Conservation (phyloP, 2,888 invertebrate species). For the Peribatodes rhomboidaria region DNA sequence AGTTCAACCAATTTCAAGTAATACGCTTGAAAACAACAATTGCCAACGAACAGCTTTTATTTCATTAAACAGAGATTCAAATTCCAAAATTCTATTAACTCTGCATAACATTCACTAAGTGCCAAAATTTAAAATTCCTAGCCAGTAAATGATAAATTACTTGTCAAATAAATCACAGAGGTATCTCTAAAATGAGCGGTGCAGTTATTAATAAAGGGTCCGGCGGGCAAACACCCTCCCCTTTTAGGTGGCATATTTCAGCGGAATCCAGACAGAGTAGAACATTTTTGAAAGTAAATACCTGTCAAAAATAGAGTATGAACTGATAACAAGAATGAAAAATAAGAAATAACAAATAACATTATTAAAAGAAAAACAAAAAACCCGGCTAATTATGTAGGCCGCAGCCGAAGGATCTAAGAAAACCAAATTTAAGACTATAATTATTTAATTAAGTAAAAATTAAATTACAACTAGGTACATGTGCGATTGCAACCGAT, state of each 20-base stretch:
- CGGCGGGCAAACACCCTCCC: conserved; percentile 39
- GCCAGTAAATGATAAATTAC: conserved; percentile 9
- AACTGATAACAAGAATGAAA: neutral
- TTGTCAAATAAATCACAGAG: conserved; percentile 32
- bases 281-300: conserved; percentile 48
- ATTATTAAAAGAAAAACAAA: too few relatives aligned
- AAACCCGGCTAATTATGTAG: too few relatives aligned
- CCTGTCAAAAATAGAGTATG: conserved; percentile 45
- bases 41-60: too few relatives aligned
- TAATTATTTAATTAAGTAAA: too few relatives aligned
- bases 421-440: too few relatives aligned
- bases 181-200: conserved; percentile 34
- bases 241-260: conserved; percentile 46
- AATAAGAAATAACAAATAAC: too few relatives aligned
- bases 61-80: too few relatives aligned
- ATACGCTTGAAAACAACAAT: too few relatives aligned
- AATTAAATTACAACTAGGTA: too few relatives aligned
- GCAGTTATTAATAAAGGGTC: conserved; percentile 33
- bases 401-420: too few relatives aligned
- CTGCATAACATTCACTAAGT: conserved; percentile 18
- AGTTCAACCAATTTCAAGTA: too few relatives aligned
- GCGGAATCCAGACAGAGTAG: conserved; percentile 32
- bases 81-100: conserved; percentile 9
- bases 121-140: conserved; percentile 26
- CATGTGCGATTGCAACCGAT: too few relatives aligned